phyloP scores from a whole-genome alignment of 2,113 vertebrate genomes.

The Uria aalge region DNA sequence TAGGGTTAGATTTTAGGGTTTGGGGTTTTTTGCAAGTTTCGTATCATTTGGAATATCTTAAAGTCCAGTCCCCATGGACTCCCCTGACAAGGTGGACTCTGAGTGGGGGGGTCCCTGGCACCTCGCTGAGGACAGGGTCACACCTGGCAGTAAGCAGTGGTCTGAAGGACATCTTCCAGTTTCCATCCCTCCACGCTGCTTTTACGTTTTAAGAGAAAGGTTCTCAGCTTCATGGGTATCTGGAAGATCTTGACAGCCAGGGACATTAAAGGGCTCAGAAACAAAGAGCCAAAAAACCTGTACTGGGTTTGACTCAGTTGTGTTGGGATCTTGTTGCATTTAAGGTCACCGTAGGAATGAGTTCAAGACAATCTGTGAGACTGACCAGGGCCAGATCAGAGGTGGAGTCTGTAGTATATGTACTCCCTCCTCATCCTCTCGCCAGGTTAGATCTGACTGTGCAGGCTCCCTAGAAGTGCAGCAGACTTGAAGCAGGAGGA shows the following conservation, averaged over 20 bases:
- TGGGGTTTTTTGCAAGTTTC: neutral
- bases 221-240: neutral
- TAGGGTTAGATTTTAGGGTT: neutral
- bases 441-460: neutral
- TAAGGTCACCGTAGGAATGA: neutral
- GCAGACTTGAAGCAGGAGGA: neutral
- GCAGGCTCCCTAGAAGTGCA: neutral
- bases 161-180: neutral
- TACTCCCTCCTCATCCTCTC: neutral
- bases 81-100: neutral
- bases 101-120: neutral
- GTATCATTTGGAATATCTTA: neutral
- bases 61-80: neutral
- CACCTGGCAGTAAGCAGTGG: neutral
- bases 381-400: neutral
- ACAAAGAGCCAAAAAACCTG: neutral
- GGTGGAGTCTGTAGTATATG: neutral
- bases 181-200: neutral
- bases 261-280: neutral
- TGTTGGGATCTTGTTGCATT: neutral
- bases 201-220: neutral
- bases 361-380: neutral
- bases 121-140: accelerated
- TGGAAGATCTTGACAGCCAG: neutral
- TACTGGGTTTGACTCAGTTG: neutral